Evolutionary conservation across 1,140 invertebrate genomes (phyloP), one percentile per base, ranked within the genome.

Genomic region (Trichonephila clavipes): DNA sequence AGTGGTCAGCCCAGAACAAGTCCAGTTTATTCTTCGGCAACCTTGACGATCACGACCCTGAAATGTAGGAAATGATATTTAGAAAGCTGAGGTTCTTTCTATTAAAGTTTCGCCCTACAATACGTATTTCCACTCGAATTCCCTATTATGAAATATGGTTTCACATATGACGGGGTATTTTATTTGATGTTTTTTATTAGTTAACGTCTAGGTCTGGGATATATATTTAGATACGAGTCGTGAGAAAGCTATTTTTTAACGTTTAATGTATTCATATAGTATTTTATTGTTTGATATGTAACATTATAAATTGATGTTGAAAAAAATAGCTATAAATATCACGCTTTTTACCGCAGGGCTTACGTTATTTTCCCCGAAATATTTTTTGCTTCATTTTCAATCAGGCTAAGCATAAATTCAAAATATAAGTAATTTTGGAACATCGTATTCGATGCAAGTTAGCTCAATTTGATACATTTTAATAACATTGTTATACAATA

Each of bases 61-160:
- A 87, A 87, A 87, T 34, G n/a, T 77, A 61, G 58, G 85, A 87
- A 87, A 87, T 87, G 85, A 87, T 87, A 87, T 87, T 87, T 87
- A 24, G 16, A 34, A 87, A 64, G 34, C 85, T n/a, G 24, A 24
- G 12, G 62, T 61, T 69, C 10, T 28, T 12, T n/a, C n/a, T 69
- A 8, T 21, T 62, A 18, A 24, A 87, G 8, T 64, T 62, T 24
- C n/a, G n/a, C 24, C n/a, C 24, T 69, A 2, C 0, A 8, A 24
- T 24, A 69, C n/a, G n/a, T 77, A 77, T 18, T 6, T 18, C 72
- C 14, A 19, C 28, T 19, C 28, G 59, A 16, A 34, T 61, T 87
- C 34, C 18, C 18, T 34, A 18, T 64, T 28, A 61, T 34, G 28
- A 61, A 58, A 62, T 34, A 34, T 87, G 5, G 14, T 59, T 85